Evolutionary conservation across 2,888 invertebrate species (phyloP).

Genomic region (Geophilus truncorum): DNA sequence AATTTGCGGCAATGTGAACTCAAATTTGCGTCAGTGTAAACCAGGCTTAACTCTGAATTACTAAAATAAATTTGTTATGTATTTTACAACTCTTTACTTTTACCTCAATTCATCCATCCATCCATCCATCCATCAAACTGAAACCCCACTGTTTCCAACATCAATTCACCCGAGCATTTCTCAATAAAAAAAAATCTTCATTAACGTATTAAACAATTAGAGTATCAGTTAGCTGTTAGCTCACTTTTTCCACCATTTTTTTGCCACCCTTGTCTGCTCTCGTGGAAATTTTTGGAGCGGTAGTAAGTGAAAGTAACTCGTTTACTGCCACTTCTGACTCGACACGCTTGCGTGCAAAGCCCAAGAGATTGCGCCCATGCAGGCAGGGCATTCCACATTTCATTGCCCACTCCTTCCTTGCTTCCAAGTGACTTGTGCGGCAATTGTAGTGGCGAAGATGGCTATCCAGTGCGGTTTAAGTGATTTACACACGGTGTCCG

Average conservation of each 20-base stretch:
- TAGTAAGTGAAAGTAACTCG: neutral
- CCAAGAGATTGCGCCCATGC: neutral
- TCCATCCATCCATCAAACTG: too few relatives aligned
- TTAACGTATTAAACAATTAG: neutral
- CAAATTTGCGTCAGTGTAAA: too few relatives aligned
- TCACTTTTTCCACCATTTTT: too few relatives aligned
- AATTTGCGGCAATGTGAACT: too few relatives aligned
- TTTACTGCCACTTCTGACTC: neutral
- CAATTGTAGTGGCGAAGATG: neutral
- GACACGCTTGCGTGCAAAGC: neutral
- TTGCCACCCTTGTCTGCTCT: neutral
- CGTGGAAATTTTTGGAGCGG: neutral
- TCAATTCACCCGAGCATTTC: too few relatives aligned
- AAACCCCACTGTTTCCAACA: too few relatives aligned
- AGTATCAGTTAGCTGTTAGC: neutral
- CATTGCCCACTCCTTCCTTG: neutral
- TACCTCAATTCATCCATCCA: too few relatives aligned
- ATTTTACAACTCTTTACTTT: too few relatives aligned
- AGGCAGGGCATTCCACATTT: neutral
- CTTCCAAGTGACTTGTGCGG: neutral
- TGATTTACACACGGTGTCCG: neutral
- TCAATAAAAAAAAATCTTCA: neutral
- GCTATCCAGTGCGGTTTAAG: neutral
- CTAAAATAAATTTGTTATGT: too few relatives aligned
- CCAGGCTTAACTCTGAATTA: too few relatives aligned